These are phyloP conservation scores for Stratiomys singularior DNA, from an alignment of 2,888 invertebrate species.

Conservation along the genomic window DNA sequence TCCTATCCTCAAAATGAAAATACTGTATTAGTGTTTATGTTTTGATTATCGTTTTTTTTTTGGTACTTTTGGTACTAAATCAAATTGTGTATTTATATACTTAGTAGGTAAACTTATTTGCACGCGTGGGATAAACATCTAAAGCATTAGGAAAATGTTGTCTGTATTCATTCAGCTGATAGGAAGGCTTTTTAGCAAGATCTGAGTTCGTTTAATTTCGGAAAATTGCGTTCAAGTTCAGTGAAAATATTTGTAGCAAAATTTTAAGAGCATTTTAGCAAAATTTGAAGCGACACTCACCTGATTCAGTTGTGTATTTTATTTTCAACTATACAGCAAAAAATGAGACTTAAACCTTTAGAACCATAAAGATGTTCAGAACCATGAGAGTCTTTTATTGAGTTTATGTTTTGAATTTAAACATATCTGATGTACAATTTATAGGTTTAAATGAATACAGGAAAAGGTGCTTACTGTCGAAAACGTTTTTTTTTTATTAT, in stretches of 20 bases:
- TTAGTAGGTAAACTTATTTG: constrained; percentile 38
- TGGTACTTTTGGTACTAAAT: not conserved
- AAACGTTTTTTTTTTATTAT: no score
- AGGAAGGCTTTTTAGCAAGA: constrained; percentile 37
- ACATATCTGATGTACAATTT: no score
- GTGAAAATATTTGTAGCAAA: constrained; percentile 9
- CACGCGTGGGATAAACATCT: constrained; percentile 53
- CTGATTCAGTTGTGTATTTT: no score
- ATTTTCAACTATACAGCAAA: no score
- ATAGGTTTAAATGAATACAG: no score
- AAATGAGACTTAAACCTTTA: no score
- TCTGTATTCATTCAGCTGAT: constrained; percentile 35
- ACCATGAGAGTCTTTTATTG: no score
- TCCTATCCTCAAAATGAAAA: constrained; percentile 10
- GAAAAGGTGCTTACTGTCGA: no score
- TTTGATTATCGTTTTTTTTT: not conserved
- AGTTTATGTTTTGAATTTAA: no score
- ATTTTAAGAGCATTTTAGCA: not conserved
- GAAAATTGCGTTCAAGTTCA: not conserved
- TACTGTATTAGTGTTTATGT: not conserved
- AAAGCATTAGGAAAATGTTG: constrained; percentile 51
- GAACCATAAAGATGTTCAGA: no score
- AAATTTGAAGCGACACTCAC: not conserved
- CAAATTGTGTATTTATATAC: constrained; percentile 12
- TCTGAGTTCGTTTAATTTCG: not conserved